A percentile compares a stretch with the other conserved stretches of the same genome.
phyloP scores from a whole-genome alignment of 2,888 invertebrate species.

The Brachyopa scutellaris region DNA sequence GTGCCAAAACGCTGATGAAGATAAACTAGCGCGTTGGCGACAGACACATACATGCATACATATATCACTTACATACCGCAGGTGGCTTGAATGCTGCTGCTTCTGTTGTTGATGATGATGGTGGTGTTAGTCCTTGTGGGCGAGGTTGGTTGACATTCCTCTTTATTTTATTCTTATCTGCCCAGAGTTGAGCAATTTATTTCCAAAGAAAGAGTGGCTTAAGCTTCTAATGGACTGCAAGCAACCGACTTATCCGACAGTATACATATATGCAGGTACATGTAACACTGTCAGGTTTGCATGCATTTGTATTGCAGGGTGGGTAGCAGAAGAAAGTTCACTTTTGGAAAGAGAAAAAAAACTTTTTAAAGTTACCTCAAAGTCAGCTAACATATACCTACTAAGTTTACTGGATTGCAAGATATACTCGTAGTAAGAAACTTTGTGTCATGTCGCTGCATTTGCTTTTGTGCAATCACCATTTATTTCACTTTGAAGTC shows the following conservation, averaged over 20 bases:
- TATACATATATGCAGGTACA: too few species aligned
- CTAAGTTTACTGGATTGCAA: too few species aligned
- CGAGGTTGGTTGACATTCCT: background rate
- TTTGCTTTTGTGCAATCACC: too few species aligned
- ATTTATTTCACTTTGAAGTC: too few species aligned
- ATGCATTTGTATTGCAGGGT: too few species aligned
- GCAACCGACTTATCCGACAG: background rate
- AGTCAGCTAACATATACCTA: too few species aligned
- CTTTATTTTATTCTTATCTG: background rate
- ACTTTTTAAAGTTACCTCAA: too few species aligned
- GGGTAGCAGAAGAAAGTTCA: too few species aligned
- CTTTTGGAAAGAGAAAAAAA: too few species aligned
- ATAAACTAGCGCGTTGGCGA: constrained; percentile 5
- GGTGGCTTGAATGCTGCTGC: background rate
- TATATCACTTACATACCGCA: constrained; percentile 9
- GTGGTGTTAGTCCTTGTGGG: background rate
- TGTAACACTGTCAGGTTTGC: too few species aligned
- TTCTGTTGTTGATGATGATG: constrained; percentile 4
- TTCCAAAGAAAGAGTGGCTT: background rate
- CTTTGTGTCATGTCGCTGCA: too few species aligned
- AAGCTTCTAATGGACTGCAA: background rate
- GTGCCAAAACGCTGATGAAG: constrained; percentile 12
- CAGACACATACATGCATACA: constrained; percentile 6
- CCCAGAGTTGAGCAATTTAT: background rate
- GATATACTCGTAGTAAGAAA: too few species aligned